phyloP scores from a whole-genome alignment of 2,888 invertebrate species.

The Heliconius erato region DNA sequence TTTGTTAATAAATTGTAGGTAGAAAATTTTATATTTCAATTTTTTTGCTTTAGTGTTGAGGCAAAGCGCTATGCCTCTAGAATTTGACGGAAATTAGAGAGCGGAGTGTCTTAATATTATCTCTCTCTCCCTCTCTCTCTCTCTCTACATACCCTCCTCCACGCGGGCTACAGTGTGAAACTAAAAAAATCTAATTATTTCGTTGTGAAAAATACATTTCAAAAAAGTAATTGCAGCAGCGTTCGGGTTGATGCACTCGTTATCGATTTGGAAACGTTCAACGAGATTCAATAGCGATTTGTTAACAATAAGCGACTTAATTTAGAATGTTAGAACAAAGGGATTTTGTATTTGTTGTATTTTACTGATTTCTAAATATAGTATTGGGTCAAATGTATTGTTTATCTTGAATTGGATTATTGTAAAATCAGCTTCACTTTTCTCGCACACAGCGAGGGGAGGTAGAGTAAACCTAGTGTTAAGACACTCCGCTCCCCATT shows the following conservation, averaged over 20 bases:
- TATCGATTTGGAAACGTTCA: slow-evolving; percentile 35
- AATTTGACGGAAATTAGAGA: background rate
- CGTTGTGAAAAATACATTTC: background rate
- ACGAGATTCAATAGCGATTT: slow-evolving; percentile 45
- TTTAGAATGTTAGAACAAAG: slow-evolving; percentile 20
- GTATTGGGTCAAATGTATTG: background rate
- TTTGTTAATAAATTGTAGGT: too few species aligned
- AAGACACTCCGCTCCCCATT: too few species aligned
- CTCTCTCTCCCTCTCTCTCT: background rate
- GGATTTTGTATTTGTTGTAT: background rate
- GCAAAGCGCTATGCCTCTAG: too few species aligned
- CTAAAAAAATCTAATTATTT: background rate
- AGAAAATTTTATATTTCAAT: too few species aligned
- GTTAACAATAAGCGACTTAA: slow-evolving; percentile 46
- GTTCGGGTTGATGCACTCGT: slow-evolving; percentile 30
- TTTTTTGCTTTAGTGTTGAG: too few species aligned
- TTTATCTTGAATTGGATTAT: background rate
- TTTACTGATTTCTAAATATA: background rate
- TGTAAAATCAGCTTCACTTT: background rate
- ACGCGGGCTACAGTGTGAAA: background rate
- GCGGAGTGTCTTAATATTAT: background rate
- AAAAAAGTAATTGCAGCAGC: slow-evolving; percentile 7
- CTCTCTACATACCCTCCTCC: background rate
- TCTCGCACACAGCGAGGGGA: too few species aligned
- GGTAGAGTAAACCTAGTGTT: too few species aligned